These are phyloP conservation scores for Drosophila lowei DNA, from an alignment of 1,140 invertebrate species.

Conservation along the genomic window DNA sequence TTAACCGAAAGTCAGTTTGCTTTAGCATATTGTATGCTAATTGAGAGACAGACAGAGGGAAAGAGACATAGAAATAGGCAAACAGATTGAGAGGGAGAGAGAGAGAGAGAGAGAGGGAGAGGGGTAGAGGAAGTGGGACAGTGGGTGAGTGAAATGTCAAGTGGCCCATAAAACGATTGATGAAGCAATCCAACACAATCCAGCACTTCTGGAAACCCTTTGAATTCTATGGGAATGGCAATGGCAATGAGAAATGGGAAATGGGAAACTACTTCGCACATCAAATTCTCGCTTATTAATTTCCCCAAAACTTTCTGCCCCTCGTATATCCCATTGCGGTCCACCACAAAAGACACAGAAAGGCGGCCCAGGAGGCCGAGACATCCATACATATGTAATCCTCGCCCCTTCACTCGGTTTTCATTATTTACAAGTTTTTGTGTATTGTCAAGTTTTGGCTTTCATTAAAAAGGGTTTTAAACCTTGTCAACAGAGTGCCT, in stretches of 20 bases:
- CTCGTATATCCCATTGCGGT: constrained; percentile 62
- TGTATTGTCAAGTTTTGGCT: constrained; percentile 75
- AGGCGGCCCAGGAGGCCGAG: constrained; percentile 1
- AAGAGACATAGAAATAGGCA: constrained; percentile 18
- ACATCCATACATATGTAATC: constrained; percentile 23
- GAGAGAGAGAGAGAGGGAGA: no score
- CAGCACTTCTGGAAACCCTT: constrained; percentile 22
- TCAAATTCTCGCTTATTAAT: constrained; percentile 71
- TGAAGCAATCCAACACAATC: constrained; percentile 30
- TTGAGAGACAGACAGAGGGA: constrained; percentile 13
- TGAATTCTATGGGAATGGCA: background rate
- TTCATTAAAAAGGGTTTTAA: constrained; percentile 73
- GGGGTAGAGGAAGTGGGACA: no score
- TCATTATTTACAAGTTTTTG: constrained; percentile 78
- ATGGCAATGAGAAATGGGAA: background rate
- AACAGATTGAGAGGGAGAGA: no score
- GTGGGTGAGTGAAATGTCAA: constrained; percentile 36
- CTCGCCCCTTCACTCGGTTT: constrained; percentile 39
- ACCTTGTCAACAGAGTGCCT: constrained; percentile 61
- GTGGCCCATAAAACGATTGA: constrained; percentile 47
- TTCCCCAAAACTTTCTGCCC: constrained; percentile 44
- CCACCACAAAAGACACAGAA: constrained; percentile 33
- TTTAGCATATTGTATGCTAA: constrained; percentile 45
- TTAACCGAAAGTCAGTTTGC: constrained; percentile 56
- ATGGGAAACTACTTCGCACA: constrained; percentile 8